These are phyloP conservation scores for Rhombomys opimus DNA, from an alignment of 2,113 vertebrate species.

Conservation along the genomic window DNA sequence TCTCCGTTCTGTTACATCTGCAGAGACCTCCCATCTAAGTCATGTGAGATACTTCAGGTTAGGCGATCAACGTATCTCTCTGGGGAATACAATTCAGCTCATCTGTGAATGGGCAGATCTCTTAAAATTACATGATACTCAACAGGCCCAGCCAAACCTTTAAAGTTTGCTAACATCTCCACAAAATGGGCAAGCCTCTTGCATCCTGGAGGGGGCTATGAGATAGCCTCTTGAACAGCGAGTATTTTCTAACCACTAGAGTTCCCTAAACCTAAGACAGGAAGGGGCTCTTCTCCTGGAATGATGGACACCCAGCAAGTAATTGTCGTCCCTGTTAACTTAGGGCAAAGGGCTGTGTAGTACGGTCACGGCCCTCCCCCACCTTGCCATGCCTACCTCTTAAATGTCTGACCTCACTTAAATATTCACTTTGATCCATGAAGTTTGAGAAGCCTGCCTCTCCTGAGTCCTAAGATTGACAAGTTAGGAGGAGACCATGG, in stretches of 20 bases:
- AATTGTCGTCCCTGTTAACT: background rate
- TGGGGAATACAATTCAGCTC: background rate
- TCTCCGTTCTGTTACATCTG: background rate
- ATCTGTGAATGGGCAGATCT: background rate
- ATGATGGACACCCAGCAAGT: background rate
- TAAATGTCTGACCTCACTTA: slow-evolving; percentile 28
- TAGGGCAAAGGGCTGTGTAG: background rate
- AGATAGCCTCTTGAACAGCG: background rate
- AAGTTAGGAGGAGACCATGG: background rate
- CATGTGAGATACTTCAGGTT: background rate
- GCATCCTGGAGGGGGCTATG: background rate
- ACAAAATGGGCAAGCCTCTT: background rate
- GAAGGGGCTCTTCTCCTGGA: background rate
- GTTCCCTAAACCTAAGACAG: background rate
- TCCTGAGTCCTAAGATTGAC: background rate
- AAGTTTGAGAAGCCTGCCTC: background rate
- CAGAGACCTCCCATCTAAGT: slow-evolving; percentile 26
- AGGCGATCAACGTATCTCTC: background rate
- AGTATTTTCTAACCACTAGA: background rate
- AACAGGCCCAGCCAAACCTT: background rate
- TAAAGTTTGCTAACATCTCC: background rate
- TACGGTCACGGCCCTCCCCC: background rate
- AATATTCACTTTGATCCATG: background rate
- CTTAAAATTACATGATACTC: background rate
- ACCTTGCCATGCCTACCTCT: background rate